Percentiles rank a stretch among this genome's conserved stretches.
Conservation (phyloP, 2,113 vertebrate genomes). For the Spheniscus mendiculus region DNA sequence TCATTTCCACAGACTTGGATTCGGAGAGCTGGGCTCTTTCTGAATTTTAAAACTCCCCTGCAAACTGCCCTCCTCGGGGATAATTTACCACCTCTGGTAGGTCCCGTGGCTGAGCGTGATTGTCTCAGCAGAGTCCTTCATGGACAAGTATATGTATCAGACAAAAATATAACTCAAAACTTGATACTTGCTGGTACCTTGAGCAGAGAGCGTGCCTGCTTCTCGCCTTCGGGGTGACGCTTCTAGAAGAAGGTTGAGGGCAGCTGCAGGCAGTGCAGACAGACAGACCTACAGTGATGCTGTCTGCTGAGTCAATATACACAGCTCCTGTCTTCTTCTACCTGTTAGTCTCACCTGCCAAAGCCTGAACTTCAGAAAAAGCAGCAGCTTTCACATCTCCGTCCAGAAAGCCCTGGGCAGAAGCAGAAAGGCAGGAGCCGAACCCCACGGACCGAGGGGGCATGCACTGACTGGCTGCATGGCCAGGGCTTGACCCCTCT, state of each 20-base stretch:
- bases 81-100: neutral
- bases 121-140: neutral
- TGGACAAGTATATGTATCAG: neutral
- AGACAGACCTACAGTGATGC: neutral
- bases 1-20: conserved; percentile 5
- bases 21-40: neutral
- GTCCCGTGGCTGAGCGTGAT: neutral
- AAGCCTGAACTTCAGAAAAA: neutral
- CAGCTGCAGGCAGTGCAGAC: neutral
- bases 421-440: neutral
- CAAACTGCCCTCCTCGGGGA: neutral
- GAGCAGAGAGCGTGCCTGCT: neutral
- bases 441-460: neutral
- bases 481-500: neutral
- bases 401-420: neutral
- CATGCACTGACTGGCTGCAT: neutral
- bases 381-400: neutral
- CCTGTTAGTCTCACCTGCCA: neutral
- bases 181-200: neutral
- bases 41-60: conserved; percentile 22
- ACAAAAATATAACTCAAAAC: conserved; percentile 6
- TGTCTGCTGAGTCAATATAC: neutral
- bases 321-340: neutral
- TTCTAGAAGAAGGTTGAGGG: neutral
- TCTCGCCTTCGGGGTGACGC: neutral